Base-by-base conservation (phyloP, 2,797 vertebrate genomes). In the Onychomys torridus region DNA sequence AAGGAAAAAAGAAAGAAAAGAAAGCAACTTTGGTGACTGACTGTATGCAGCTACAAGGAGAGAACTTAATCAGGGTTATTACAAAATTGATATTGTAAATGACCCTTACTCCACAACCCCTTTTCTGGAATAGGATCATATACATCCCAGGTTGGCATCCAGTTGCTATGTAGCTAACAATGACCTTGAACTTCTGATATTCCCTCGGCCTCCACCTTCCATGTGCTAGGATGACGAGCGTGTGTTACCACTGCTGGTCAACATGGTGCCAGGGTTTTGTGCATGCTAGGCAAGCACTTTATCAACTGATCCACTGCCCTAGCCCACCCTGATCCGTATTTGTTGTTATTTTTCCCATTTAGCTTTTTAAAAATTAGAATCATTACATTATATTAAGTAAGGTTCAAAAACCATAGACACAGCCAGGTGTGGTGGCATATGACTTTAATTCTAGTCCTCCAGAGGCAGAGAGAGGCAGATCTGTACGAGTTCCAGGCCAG, bases 311-410 rank as follows among this genome's bases (percentile, higher is more conserved):
- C 13, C 14, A 29, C 4, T 37, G 65, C 34, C 49, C 65, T 23
- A 25, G 63, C 63, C 12, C 16, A n/a, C 21, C 29, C 46, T 52
- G 12, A 52, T 49, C 32, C 21, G 52, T 21, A 71, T 40, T 55
- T 52, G 17, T n/a, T 86, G 25, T 13, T 79, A 79, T 32, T 86
- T 91, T 76, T 76, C 7, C 7, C 21, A 75, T 81, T 67, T 76
- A 40, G 63, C 14, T 90, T 71, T 89, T 94, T 29, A 40, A 13
- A 94, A 90, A 32, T 46, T 46, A 75, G n/a, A 21, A 52, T 67
- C 14, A n/a, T 27, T 25, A 52, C 25, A 5, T 34, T 55, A 37
- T 2, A 37, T 3, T 29, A 93, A 11, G 13, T 34, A 63, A 29
- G 59, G 23, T 61, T 95, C 21, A 85, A 78, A 95, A 77, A 6